Conservation (phyloP, 92 coral and sea anemone genomes). For the Ricordea florida region DNA sequence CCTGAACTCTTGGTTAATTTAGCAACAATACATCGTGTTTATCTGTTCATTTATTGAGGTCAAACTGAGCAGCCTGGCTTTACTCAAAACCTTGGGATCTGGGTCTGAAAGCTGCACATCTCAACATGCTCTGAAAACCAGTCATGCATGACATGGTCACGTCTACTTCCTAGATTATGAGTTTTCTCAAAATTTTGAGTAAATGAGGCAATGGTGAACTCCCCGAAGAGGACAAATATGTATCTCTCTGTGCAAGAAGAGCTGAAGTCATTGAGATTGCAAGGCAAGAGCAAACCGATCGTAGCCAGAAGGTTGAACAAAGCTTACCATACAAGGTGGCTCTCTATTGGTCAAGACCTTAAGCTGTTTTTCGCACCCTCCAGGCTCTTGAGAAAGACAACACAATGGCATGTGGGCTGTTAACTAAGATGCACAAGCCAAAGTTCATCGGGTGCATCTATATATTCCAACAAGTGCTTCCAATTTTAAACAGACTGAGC, state of each 20-base stretch:
- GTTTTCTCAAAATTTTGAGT: too few relatives aligned
- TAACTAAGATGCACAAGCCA: slow-evolving; percentile 17
- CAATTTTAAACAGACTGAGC: slow-evolving; percentile 20
- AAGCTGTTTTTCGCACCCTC: slow-evolving; percentile 34
- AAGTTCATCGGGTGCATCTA: slow-evolving; percentile 34
- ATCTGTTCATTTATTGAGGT: too few relatives aligned
- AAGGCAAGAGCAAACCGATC: slow-evolving; percentile 38
- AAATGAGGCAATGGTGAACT: too few relatives aligned
- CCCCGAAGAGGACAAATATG: slow-evolving; percentile 46
- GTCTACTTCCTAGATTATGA: too few relatives aligned
- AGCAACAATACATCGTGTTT: too few relatives aligned
- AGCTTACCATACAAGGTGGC: slow-evolving; percentile 22
- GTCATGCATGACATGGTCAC: too few relatives aligned
- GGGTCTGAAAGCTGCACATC: too few relatives aligned
- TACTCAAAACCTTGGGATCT: too few relatives aligned
- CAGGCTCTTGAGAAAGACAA: slow-evolving; percentile 12
- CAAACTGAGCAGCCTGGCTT: too few relatives aligned
- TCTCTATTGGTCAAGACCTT: slow-evolving; percentile 29
- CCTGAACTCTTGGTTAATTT: too few relatives aligned
- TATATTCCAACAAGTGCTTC: slow-evolving; percentile 28
- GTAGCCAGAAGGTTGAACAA: slow-evolving; percentile 29
- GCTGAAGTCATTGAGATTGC: slow-evolving; percentile 41
- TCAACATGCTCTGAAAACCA: too few relatives aligned
- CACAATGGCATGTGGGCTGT: slow-evolving; percentile 4
- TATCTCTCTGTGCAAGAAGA: slow-evolving; percentile 42